A percentile compares a stretch with the other conserved stretches of the same genome.
Conservation (phyloP, 2,888 invertebrate genomes). For the Orchesella flavescens region DNA sequence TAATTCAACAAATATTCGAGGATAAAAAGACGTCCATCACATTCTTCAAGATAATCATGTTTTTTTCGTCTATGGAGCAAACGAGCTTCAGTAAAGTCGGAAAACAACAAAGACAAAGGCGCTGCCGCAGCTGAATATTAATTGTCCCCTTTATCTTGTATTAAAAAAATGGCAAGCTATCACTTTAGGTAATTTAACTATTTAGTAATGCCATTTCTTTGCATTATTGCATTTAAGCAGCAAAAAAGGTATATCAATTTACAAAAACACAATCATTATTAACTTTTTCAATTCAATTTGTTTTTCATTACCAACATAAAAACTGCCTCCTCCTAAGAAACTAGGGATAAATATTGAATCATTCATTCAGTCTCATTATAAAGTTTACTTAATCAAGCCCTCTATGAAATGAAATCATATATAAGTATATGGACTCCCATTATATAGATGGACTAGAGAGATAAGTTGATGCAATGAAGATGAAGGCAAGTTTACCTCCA, state of each 20-base stretch:
- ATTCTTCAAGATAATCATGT: constrained; percentile 12
- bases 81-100: no score
- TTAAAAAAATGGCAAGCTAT: constrained; percentile 13
- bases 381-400: constrained; percentile 21
- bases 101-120: no score
- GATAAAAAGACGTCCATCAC: background rate
- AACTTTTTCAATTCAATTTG: background rate
- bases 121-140: constrained; percentile 19
- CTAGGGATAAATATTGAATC: constrained; percentile 33
- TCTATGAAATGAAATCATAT: constrained; percentile 13
- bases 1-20: no score
- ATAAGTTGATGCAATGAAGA: background rate
- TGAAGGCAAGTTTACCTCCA: constrained; percentile 57
- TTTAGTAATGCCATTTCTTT: background rate
- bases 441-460: background rate
- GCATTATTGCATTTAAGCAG: background rate
- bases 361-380: background rate
- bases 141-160: background rate
- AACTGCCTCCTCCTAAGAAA: constrained; percentile 13
- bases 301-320: background rate
- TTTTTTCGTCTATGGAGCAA: constrained; percentile 9
- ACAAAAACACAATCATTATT: constrained; percentile 22
- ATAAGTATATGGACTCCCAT: background rate
- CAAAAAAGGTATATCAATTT: constrained; percentile 20
- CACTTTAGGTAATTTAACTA: constrained; percentile 15